Percentiles rank a stretch among this genome's conserved stretches.
Evolutionary conservation across 2,797 vertebrate genomes (phyloP).

Genomic region (Labeo calbasu): DNA sequence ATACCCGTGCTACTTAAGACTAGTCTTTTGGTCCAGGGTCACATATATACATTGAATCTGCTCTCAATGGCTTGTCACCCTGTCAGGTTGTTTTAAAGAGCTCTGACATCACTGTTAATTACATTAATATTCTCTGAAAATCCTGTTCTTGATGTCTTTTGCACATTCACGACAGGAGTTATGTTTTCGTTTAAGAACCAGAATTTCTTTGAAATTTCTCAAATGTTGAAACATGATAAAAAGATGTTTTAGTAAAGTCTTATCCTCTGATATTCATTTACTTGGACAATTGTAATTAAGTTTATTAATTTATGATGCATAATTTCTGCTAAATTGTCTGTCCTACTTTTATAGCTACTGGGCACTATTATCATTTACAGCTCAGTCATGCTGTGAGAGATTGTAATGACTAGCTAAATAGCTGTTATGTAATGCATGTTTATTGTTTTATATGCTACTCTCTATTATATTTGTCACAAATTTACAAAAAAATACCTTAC

Average conservation of each 20-base stretch:
- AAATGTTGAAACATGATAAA: not conserved
- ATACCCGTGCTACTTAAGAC: too few species aligned
- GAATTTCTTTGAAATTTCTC: not conserved
- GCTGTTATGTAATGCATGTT: conserved; percentile 1
- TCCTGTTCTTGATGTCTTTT: not conserved
- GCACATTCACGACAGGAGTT: not conserved
- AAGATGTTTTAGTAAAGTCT: not conserved
- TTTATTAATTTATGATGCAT: not conserved
- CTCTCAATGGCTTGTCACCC: not conserved
- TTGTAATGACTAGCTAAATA: not conserved
- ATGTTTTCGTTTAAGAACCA: not conserved
- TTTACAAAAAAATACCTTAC: not conserved
- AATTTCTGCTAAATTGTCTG: not conserved
- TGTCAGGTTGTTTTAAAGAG: not conserved
- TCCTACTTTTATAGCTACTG: conserved; percentile 2
- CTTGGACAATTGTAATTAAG: not conserved
- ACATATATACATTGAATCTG: too few species aligned
- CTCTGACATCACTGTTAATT: not conserved
- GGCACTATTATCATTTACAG: not conserved
- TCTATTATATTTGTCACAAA: not conserved
- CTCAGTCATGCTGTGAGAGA: not conserved
- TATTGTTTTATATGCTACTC: not conserved
- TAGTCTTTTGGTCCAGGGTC: too few species aligned
- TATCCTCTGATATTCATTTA: not conserved
- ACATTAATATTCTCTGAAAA: not conserved